These are phyloP conservation scores for Muscina levida DNA, from an alignment of 2,888 invertebrate species.

Conservation along the genomic window DNA sequence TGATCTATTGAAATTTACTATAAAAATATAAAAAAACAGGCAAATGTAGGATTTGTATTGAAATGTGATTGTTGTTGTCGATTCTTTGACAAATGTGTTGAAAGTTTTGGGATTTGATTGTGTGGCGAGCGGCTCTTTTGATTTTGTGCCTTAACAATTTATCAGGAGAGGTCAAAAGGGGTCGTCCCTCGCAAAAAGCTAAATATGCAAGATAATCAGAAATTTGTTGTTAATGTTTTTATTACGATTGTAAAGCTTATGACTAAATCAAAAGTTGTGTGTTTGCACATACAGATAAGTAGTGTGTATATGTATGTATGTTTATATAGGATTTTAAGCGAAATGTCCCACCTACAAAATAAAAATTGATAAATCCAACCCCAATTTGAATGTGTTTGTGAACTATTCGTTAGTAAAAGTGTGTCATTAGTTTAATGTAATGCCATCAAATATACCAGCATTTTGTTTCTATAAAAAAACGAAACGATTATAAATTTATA, in stretches of 20 bases:
- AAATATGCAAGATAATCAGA: conserved; percentile 63
- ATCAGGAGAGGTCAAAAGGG: conserved; percentile 53
- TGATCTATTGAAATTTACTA: conserved; percentile 59
- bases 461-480: too few species aligned
- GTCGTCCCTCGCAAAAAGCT: conserved; percentile 49
- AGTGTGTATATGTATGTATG: conserved; percentile 25
- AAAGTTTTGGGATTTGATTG: conserved; percentile 61
- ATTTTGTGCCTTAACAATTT: conserved; percentile 53
- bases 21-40: conserved; percentile 29
- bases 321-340: conserved; percentile 27
- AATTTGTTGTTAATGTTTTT: conserved; percentile 62
- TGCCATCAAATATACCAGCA: too few species aligned
- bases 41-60: conserved; percentile 29
- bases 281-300: too few species aligned
- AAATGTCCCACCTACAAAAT: too few species aligned
- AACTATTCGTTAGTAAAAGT: too few species aligned
- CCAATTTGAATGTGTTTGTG: too few species aligned
- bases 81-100: conserved; percentile 66
- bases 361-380: too few species aligned
- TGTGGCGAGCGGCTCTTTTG: conserved; percentile 58
- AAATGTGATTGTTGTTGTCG: conserved; percentile 17
- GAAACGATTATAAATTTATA: too few species aligned
- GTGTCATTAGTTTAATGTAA: too few species aligned
- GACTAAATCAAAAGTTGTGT: too few species aligned
- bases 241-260: conserved; percentile 40